Evolutionary conservation across 2,888 invertebrate species (phyloP), one percentile per base, ranked within the genome.

Genomic region (Sicus ferrugineus): DNA sequence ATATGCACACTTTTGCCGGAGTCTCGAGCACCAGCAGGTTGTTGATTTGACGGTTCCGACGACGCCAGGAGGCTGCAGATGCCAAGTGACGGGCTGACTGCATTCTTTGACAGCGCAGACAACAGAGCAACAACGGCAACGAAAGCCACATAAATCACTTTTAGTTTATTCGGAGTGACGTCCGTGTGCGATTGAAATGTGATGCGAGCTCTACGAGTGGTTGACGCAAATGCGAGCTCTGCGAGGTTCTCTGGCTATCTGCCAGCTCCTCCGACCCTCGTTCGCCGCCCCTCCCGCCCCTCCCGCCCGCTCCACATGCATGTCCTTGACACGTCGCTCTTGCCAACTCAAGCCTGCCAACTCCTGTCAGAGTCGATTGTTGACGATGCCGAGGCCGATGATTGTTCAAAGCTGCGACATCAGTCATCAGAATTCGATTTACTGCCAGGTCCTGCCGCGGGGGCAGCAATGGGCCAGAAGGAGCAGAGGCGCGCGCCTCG

Each of bases 391-490:
- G 54, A 26, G 34, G 28, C 31, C 28, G 67, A 28, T 58, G 67
- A 67, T 59, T 58, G 59, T 67, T 67, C 48, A 30, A 78, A 75
- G 76, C 77, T 77, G 77, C 77, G 78, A 78, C 79, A 78, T 77
- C 76, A 75, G 78, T 76, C 76, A 78, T 78, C 76, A 75, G 74
- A 69, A 75, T 76, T 78, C 77, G 78, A 79, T 78, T 77, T 79
- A 79, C 77, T 78, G 74, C n/a, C n/a, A n/a, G n/a, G n/a, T n/a
- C n/a, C n/a, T n/a, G n/a, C n/a, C n/a, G n/a, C n/a, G n/a, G n/a
- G n/a, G n/a, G 14, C 38, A 7, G 38, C 38, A 38, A 38, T 38
- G 38, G 38, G 14, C 7, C 14, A 38, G 14, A 38, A 38, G 38
- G 14, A 38, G 38, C 9, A 38, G n/a, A n/a, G n/a, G n/a, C n/a